phyloP scores from a whole-genome alignment of 2,797 vertebrate genomes.

The Avahi laniger region DNA sequence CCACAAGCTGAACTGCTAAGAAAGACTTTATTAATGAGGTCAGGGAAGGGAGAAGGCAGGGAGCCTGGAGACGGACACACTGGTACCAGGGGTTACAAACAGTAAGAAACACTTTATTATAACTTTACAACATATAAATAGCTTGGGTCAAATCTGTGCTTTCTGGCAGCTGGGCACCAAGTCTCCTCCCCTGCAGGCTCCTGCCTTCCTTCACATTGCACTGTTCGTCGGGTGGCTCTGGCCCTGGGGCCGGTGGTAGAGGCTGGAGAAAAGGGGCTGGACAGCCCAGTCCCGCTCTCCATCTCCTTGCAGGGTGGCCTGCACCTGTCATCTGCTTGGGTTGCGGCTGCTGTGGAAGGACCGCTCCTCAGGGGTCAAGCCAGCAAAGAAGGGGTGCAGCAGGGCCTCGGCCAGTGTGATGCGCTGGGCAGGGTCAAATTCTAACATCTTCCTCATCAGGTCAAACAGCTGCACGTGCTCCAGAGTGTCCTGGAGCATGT shows the following conservation, averaged over 20 bases:
- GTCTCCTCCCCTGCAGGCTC: conserved; percentile 49
- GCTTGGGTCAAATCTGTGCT: conserved; percentile 87
- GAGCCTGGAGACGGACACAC: conserved; percentile 66
- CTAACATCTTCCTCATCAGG: conserved; percentile 87
- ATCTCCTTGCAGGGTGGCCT: background rate
- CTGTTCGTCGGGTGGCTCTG: conserved; percentile 64
- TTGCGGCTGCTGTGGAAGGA: conserved; percentile 83
- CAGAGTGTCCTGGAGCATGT: conserved; percentile 84
- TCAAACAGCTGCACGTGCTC: conserved; percentile 87
- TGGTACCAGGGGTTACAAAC: conserved; percentile 86
- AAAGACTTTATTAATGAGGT: conserved; percentile 69
- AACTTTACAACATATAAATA: conserved; percentile 91
- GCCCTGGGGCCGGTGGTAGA: conserved; percentile 59
- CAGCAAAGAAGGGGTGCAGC: conserved; percentile 86
- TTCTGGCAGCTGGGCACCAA: conserved; percentile 77
- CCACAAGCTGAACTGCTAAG: conserved; percentile 68
- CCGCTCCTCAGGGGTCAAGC: conserved; percentile 85
- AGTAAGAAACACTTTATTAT: conserved; percentile 91
- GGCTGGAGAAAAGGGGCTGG: conserved; percentile 48
- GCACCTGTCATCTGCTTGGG: conserved; percentile 86
- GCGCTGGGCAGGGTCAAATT: conserved; percentile 85
- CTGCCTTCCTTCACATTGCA: conserved; percentile 67
- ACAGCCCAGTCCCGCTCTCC: conserved; percentile 45
- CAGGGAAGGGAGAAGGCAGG: conserved; percentile 27
- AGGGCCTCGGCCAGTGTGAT: conserved; percentile 86